Percentiles rank a stretch among this genome's conserved stretches.
phyloP scores from a whole-genome alignment of 2,113 vertebrate genomes.

The Ophiodon elongatus region DNA sequence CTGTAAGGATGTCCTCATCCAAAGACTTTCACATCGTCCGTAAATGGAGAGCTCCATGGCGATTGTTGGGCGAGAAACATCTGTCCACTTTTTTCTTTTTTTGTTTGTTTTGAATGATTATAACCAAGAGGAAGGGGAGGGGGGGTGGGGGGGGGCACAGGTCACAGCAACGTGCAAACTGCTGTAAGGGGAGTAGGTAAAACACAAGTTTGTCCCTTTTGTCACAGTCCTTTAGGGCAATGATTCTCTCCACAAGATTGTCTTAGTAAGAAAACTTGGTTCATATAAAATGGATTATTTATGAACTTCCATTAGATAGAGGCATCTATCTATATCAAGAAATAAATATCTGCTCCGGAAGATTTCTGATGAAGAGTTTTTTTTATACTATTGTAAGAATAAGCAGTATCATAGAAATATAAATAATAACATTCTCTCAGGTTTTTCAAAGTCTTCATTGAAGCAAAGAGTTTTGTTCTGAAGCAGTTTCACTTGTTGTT shows the following conservation, averaged over 20 bases:
- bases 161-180: conserved; percentile 76
- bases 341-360: conserved; percentile 80
- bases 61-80: conserved; percentile 63
- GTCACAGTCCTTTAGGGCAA: conserved; percentile 67
- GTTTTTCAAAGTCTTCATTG: conserved; percentile 68
- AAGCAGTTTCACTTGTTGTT: conserved; percentile 72
- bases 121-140: conserved; percentile 54
- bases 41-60: conserved; percentile 83
- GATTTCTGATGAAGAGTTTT: conserved; percentile 75
- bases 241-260: conserved; percentile 77
- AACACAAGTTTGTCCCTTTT: conserved; percentile 73
- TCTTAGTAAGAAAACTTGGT: conserved; percentile 78
- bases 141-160: conserved; percentile 48
- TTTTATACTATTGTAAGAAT: conserved; percentile 72
- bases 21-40: conserved; percentile 68
- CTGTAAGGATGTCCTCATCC: conserved; percentile 56
- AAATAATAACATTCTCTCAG: conserved; percentile 76
- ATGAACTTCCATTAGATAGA: conserved; percentile 71
- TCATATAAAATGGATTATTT: conserved; percentile 76
- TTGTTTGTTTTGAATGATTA: conserved; percentile 39
- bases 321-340: conserved; percentile 78
- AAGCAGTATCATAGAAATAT: conserved; percentile 80
- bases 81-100: conserved; percentile 32
- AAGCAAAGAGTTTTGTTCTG: conserved; percentile 68
- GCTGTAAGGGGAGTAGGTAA: conserved; percentile 77